Evolutionary conservation across 2,888 invertebrate genomes (phyloP), one percentile per base, ranked within the genome.

Genomic region (Schizotus pectinicornis): DNA sequence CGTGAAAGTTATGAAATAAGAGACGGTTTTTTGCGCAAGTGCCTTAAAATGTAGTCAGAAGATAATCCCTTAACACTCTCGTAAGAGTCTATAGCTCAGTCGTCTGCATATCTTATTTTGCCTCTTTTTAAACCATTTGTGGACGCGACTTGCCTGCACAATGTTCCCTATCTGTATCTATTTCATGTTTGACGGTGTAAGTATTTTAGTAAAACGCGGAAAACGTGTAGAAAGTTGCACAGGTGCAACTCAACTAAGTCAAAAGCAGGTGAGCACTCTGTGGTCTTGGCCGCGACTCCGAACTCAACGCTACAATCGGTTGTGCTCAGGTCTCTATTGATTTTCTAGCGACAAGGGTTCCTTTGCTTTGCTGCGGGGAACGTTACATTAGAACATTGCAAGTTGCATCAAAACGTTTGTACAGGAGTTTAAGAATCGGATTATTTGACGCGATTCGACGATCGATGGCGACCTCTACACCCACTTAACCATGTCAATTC

Each of bases 281-380:
- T 43, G 5, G 43, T 55, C 53, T 59, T 55, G 43, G 48, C 52
- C 37, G 35, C 58, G 53, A 53, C 53, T 55, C 58, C 43, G 11
- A 37, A 51, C 52, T 51, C 59, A 54, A 59, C 59, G 55, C 59
- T 59, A 59, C 55, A 59, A 59, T 59, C 59, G 55, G 59, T 55
- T 35, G 59, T 59, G 59, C 59, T 59, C 68, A 63, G 68, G 66
- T 62, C 66, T 67, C 65, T 70, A 70, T 70, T 69, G 70, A 70
- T 70, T 70, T 70, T 70, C 68, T 67, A 67, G 67, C 67, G 67
- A 68, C 68, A 58, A 59, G 55, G 55, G 56, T 61, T 64, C 49
- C 62, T 64, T 59, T 60, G 47, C 64, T 59, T 62, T 62, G 57
- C 56, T 55, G 60, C 55, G 46, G 56, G 56, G 45, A 53, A 55